Conservation (phyloP, 2,888 invertebrate genomes). For the Gymnoscelis rufifasciata region DNA sequence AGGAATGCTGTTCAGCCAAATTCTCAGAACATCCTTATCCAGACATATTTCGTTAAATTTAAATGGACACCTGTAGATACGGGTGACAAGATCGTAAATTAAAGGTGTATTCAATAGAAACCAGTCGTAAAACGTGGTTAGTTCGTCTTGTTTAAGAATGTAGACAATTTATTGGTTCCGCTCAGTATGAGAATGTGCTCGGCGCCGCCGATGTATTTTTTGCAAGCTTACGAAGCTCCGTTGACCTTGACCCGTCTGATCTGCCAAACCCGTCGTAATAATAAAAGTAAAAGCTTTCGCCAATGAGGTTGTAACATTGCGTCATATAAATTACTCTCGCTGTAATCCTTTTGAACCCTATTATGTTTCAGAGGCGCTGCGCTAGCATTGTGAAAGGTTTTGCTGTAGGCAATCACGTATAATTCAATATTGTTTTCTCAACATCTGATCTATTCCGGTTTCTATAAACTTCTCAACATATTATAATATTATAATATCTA, state of each 20-base stretch:
- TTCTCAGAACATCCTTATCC: slow-evolving; percentile 38
- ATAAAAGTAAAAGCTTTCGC: slow-evolving; percentile 70
- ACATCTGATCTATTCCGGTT: too few species aligned
- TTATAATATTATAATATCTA: too few species aligned
- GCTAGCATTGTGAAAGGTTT: slow-evolving; percentile 4
- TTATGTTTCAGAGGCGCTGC: slow-evolving; percentile 3
- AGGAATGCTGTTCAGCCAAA: slow-evolving; percentile 6
- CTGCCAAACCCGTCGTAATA: slow-evolving; percentile 59
- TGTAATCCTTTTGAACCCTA: slow-evolving; percentile 20
- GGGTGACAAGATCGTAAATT: slow-evolving; percentile 38
- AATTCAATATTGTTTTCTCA: slow-evolving; percentile 2
- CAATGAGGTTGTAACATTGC: slow-evolving; percentile 40
- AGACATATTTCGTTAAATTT: slow-evolving; percentile 34
- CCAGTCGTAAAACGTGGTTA: slow-evolving; percentile 28
- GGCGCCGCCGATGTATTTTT: slow-evolving; percentile 60
- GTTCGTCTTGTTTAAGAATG: slow-evolving; percentile 34
- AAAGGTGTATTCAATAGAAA: slow-evolving; percentile 39
- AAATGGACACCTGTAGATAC: slow-evolving; percentile 43
- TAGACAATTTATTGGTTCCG: slow-evolving; percentile 57
- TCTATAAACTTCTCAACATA: too few species aligned
- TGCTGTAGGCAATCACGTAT: slow-evolving; percentile 6
- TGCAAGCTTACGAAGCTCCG: slow-evolving; percentile 48
- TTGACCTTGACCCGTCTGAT: slow-evolving; percentile 66
- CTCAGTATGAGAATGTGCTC: slow-evolving; percentile 49
- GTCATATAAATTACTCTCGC: slow-evolving; percentile 24